Conservation (phyloP, 2,888 invertebrate genomes). For the Synergus umbraculus region DNA sequence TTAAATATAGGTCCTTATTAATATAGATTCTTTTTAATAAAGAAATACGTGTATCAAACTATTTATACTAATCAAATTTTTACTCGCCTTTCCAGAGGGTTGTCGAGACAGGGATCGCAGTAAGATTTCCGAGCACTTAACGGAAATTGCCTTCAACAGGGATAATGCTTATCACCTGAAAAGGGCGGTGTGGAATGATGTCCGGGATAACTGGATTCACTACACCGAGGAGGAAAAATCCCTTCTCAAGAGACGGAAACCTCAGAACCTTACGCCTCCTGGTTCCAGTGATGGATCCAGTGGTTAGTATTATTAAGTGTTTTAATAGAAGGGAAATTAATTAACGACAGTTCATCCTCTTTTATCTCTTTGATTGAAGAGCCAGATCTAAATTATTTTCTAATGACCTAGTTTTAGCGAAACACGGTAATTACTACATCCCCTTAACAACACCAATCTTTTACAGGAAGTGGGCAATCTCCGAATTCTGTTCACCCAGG, state of each 20-base stretch:
- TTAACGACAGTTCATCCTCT: background rate
- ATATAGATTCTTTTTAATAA: background rate
- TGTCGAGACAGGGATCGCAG: slow-evolving; percentile 89
- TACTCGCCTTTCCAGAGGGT: slow-evolving; percentile 84
- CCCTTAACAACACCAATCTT: background rate
- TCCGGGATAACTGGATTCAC: slow-evolving; percentile 96
- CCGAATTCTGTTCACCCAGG: slow-evolving; percentile 86
- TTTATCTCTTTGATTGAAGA: background rate
- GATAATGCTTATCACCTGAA: slow-evolving; percentile 94
- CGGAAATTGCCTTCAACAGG: slow-evolving; percentile 88
- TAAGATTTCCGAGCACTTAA: slow-evolving; percentile 87
- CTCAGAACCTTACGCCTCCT: slow-evolving; percentile 93
- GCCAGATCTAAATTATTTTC: background rate
- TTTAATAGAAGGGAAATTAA: slow-evolving; percentile 1
- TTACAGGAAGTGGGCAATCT: slow-evolving; percentile 85
- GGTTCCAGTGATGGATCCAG: slow-evolving; percentile 91
- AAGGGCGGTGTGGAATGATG: slow-evolving; percentile 94
- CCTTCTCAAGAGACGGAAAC: slow-evolving; percentile 93
- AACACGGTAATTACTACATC: too few species aligned
- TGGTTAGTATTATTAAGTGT: slow-evolving; percentile 60
- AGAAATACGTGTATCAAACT: background rate
- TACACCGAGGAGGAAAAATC: slow-evolving; percentile 94
- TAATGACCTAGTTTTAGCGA: background rate
- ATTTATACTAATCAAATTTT: background rate
- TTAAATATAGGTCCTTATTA: background rate